Percentiles rank a stretch among this genome's conserved stretches.
Conservation (phyloP, 2,797 vertebrate genomes). For the Microhierax caerulescens region DNA sequence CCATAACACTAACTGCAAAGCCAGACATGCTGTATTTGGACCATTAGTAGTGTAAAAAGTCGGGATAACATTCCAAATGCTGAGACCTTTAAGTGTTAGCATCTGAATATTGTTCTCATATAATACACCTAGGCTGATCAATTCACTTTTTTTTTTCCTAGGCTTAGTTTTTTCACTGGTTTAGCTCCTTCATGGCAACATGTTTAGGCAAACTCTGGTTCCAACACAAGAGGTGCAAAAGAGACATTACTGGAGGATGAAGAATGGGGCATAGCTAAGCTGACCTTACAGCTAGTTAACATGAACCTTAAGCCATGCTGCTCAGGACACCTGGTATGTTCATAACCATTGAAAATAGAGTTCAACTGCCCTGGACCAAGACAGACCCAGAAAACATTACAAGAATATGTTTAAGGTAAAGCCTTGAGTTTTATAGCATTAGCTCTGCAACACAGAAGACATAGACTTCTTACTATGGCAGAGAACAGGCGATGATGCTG, state of each 20-base stretch:
- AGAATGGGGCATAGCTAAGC: not conserved
- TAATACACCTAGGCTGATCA: not conserved
- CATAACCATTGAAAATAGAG: not conserved
- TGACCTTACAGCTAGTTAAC: not conserved
- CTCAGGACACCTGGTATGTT: not conserved
- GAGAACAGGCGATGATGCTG: not conserved
- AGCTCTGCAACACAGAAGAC: not conserved
- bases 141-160: not conserved
- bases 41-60: not conserved
- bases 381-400: not conserved
- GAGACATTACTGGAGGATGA: not conserved
- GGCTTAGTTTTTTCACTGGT: not conserved
- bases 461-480: not conserved
- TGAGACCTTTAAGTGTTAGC: not conserved
- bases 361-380: not conserved
- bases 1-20: not conserved
- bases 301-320: not conserved
- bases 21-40: not conserved
- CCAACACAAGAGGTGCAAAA: not conserved
- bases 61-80: not conserved
- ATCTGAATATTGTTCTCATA: not conserved
- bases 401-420: not conserved
- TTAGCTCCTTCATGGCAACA: not conserved
- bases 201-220: not conserved
- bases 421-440: not conserved